A percentile compares a stretch with the other conserved stretches of the same genome.
These are phyloP conservation scores for Drosophila histrio DNA, from an alignment of 2,888 invertebrate species.

Conservation along the genomic window DNA sequence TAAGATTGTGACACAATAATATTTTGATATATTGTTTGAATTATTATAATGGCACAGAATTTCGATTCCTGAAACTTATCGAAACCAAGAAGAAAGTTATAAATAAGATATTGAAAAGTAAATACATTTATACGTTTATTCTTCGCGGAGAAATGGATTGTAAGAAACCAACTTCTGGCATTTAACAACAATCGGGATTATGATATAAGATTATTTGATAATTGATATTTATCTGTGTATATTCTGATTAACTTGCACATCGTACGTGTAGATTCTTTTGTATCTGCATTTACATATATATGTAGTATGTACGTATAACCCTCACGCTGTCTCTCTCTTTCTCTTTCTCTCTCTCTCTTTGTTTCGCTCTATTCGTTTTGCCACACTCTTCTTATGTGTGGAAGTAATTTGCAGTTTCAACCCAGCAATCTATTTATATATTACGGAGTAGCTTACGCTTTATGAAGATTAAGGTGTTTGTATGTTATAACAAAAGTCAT, in stretches of 20 bases:
- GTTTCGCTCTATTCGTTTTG: not conserved
- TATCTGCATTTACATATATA: not conserved
- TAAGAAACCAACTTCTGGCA: slow-evolving; percentile 11
- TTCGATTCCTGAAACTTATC: not conserved
- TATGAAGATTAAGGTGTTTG: slow-evolving; percentile 13
- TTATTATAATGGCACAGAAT: not conserved
- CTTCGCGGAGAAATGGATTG: not conserved
- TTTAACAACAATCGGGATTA: slow-evolving; percentile 4
- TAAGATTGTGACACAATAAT: not conserved
- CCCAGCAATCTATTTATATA: slow-evolving; percentile 10
- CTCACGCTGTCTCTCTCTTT: not conserved
- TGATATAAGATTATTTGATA: not conserved
- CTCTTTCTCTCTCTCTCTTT: not conserved
- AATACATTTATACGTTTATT: not conserved
- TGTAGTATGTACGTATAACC: not conserved
- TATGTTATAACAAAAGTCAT: slow-evolving; percentile 13
- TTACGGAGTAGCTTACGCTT: slow-evolving; percentile 4
- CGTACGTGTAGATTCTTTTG: not conserved
- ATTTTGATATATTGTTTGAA: not conserved
- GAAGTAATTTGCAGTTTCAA: slow-evolving; percentile 4
- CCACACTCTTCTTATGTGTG: slow-evolving; percentile 44
- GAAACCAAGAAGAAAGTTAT: not conserved
- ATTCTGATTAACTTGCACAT: not conserved
- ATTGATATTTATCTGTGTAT: not conserved
- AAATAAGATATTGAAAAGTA: not conserved